These are phyloP conservation scores for Thalassoma bifasciatum DNA, from an alignment of 2,113 vertebrate genomes.

Conservation along the genomic window DNA sequence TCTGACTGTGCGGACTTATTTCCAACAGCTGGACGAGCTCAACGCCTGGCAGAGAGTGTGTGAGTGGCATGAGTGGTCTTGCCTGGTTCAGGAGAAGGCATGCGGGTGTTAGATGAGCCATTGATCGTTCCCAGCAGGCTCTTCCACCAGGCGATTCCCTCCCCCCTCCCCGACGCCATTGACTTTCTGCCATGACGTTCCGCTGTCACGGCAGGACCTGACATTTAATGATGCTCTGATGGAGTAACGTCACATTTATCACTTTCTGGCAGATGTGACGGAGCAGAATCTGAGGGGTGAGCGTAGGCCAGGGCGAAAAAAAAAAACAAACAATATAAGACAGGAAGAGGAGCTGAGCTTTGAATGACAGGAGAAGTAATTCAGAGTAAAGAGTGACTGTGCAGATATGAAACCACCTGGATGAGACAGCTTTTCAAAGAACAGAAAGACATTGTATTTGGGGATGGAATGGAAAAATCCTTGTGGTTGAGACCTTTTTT, in stretches of 20 bases:
- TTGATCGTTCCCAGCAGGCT: conserved; percentile 77
- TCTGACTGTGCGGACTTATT: conserved; percentile 63
- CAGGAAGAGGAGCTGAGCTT: background rate
- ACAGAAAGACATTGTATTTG: conserved; percentile 15
- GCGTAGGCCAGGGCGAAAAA: conserved; percentile 52
- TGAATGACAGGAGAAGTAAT: conserved; percentile 58
- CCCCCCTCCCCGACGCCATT: conserved; percentile 79
- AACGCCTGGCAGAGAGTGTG: conserved; percentile 62
- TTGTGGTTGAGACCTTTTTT: background rate
- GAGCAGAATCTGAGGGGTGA: conserved; percentile 82
- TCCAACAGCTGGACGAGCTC: conserved; percentile 71
- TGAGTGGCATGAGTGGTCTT: conserved; percentile 55
- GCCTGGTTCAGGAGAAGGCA: conserved; percentile 65
- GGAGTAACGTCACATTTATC: conserved; percentile 88
- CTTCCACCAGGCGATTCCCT: conserved; percentile 65
- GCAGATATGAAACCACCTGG: conserved; percentile 18
- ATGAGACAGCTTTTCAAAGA: background rate
- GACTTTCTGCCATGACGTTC: conserved; percentile 90
- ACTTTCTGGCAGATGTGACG: conserved; percentile 84
- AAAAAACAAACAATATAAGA: conserved; percentile 47
- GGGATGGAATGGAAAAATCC: conserved; percentile 2
- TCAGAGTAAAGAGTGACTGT: conserved; percentile 50
- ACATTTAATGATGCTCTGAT: conserved; percentile 93
- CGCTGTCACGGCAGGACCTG: conserved; percentile 85
- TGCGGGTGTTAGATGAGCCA: conserved; percentile 79